Percentiles rank a stretch among this genome's conserved stretches.
phyloP scores from a whole-genome alignment of 2,797 vertebrate genomes.

The Microctenopoma lineatum region DNA sequence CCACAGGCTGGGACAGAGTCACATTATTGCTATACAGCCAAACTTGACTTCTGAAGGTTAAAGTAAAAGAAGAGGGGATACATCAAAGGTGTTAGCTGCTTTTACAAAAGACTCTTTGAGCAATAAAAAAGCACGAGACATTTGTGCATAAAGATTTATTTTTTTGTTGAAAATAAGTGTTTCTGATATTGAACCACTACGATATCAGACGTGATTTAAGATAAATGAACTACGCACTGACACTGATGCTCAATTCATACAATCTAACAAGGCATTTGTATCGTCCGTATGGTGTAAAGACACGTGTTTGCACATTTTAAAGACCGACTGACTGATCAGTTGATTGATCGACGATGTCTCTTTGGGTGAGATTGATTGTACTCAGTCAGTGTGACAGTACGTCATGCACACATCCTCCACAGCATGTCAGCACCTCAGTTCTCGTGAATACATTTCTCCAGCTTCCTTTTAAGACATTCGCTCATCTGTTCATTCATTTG shows the following conservation, averaged over 20 bases:
- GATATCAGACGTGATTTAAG: conserved; percentile 67
- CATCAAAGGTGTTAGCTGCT: not conserved
- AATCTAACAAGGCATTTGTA: conserved; percentile 74
- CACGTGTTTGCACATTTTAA: conserved; percentile 41
- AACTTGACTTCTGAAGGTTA: conserved; percentile 23
- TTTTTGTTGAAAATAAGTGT: conserved; percentile 80
- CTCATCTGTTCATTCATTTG: conserved; percentile 69
- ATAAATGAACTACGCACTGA: conserved; percentile 72
- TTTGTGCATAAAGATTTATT: conserved; percentile 81
- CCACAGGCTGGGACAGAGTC: conserved; percentile 17
- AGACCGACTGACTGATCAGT: conserved; percentile 35
- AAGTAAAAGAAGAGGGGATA: not conserved
- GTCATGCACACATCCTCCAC: conserved; percentile 69
- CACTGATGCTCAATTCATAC: conserved; percentile 64
- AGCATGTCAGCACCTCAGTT: conserved; percentile 62
- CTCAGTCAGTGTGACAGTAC: conserved; percentile 67
- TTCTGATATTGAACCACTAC: conserved; percentile 71
- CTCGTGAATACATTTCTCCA: conserved; percentile 49
- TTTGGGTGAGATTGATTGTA: conserved; percentile 74
- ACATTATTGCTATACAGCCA: conserved; percentile 30
- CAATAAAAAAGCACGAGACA: conserved; percentile 33
- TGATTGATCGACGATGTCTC: conserved; percentile 52
- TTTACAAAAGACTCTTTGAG: not conserved
- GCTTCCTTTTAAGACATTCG: conserved; percentile 66
- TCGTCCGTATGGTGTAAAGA: conserved; percentile 65